Percentiles rank a stretch among this genome's conserved stretches.
Conservation (phyloP, 2,797 vertebrate genomes). For the Phyllotis vaccarum region DNA sequence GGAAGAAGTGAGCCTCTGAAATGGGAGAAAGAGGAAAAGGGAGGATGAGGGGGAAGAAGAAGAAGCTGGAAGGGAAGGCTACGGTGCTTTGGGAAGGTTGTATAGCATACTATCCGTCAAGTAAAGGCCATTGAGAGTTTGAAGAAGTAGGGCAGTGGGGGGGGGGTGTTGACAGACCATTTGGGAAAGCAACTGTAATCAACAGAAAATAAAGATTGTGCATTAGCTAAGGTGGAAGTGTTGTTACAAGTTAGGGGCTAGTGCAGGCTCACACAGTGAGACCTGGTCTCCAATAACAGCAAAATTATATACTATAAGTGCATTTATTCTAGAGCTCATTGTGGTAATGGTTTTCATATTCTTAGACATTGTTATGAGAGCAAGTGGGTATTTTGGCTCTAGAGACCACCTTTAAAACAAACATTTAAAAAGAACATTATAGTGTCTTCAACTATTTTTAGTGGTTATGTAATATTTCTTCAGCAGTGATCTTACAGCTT, state of each 20-base stretch:
- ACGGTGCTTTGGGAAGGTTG: background rate
- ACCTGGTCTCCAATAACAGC: background rate
- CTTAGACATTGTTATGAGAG: background rate
- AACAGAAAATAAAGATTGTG: background rate
- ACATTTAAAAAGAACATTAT: background rate
- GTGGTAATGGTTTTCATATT: slow-evolving; percentile 1
- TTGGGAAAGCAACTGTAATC: slow-evolving; percentile 1
- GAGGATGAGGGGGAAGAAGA: background rate
- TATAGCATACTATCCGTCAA: background rate
- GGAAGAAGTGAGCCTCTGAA: background rate
- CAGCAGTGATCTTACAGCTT: background rate
- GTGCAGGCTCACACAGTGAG: background rate
- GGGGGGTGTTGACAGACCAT: background rate
- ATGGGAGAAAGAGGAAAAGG: background rate
- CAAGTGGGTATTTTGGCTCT: background rate
- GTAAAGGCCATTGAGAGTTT: background rate
- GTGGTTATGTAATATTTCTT: slow-evolving; percentile 18
- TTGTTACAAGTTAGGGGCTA: background rate
- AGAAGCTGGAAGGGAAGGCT: background rate
- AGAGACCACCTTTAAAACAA: background rate
- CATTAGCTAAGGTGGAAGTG: background rate
- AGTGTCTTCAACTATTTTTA: background rate
- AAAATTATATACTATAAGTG: background rate
- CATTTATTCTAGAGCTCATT: background rate
- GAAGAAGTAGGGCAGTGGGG: background rate